Percentiles rank a stretch among this genome's conserved stretches.
These are phyloP conservation scores for Nomada goodeniana DNA, from an alignment of 2,888 invertebrate genomes.

Conservation along the genomic window DNA sequence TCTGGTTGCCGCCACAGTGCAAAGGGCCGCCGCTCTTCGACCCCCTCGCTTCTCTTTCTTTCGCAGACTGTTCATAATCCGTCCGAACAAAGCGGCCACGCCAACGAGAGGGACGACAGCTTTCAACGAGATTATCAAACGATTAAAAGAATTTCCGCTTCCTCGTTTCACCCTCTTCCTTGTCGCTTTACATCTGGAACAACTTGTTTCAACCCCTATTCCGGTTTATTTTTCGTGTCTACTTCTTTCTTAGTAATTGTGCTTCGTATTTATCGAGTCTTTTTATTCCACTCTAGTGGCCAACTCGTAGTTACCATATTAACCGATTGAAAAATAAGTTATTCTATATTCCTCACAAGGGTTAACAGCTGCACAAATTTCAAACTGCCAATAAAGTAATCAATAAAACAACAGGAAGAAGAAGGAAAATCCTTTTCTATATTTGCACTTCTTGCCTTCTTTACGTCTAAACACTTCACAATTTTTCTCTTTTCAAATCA, in stretches of 20 bases:
- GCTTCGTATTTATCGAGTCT: no score
- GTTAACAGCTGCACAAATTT: no score
- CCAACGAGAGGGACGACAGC: slow-evolving; percentile 67
- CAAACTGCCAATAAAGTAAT: no score
- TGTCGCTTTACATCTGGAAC: background rate
- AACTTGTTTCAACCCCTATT: background rate
- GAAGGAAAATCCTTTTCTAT: no score
- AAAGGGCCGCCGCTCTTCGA: slow-evolving; percentile 47
- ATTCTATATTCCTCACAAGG: background rate
- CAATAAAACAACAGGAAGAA: no score
- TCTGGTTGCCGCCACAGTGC: slow-evolving; percentile 57
- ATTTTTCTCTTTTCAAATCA: no score
- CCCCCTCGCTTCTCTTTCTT: slow-evolving; percentile 47
- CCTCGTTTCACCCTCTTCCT: background rate
- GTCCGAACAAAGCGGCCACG: slow-evolving; percentile 75
- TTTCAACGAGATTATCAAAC: slow-evolving; percentile 82
- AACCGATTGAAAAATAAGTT: no score
- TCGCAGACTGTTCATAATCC: slow-evolving; percentile 76
- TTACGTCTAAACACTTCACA: no score
- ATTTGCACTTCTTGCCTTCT: no score
- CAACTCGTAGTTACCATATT: no score
- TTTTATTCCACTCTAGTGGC: no score
- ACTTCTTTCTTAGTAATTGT: background rate
- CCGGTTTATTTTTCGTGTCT: background rate
- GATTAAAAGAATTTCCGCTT: slow-evolving; percentile 80